Evolutionary conservation across 2,113 vertebrate genomes (phyloP).

Genomic region (Oryzias woworae): DNA sequence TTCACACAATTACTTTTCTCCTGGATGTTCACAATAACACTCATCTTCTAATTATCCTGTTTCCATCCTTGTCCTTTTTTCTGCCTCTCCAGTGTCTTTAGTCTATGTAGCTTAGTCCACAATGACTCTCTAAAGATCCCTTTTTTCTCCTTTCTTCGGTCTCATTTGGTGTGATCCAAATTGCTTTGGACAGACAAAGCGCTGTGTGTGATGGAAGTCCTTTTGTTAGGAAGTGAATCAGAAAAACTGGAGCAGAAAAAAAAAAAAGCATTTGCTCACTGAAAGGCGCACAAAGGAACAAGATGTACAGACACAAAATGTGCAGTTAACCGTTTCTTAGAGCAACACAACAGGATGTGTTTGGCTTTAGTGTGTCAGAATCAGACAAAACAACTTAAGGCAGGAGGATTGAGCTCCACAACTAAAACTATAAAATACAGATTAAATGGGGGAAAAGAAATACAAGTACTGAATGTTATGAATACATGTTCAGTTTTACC

Average conservation of each 20-base stretch:
- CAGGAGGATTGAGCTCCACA: background rate
- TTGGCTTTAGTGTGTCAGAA: constrained; percentile 30
- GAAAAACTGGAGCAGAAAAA: constrained; percentile 27
- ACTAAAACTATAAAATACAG: too few relatives aligned
- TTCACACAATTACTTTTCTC: background rate
- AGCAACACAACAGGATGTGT: constrained; percentile 24
- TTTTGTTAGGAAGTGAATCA: constrained; percentile 42
- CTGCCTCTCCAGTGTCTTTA: constrained; percentile 15
- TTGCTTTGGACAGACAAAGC: constrained; percentile 42
- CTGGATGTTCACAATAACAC: background rate
- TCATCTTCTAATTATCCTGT: background rate
- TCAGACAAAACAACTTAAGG: constrained; percentile 38
- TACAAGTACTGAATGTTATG: too few relatives aligned
- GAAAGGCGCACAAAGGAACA: constrained; percentile 31
- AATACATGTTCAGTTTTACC: too few relatives aligned
- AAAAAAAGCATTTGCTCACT: constrained; percentile 19
- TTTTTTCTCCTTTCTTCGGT: constrained; percentile 24
- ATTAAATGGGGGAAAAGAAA: too few relatives aligned
- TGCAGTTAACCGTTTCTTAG: constrained; percentile 36
- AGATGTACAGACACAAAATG: constrained; percentile 42
- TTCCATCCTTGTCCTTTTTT: background rate
- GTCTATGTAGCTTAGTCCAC: constrained; percentile 14
- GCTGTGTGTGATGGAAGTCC: constrained; percentile 34
- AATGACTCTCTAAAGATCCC: constrained; percentile 18
- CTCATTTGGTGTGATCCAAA: constrained; percentile 40